Conservation (phyloP, 2,888 invertebrate species). For the Drosophila subsilvestris region DNA sequence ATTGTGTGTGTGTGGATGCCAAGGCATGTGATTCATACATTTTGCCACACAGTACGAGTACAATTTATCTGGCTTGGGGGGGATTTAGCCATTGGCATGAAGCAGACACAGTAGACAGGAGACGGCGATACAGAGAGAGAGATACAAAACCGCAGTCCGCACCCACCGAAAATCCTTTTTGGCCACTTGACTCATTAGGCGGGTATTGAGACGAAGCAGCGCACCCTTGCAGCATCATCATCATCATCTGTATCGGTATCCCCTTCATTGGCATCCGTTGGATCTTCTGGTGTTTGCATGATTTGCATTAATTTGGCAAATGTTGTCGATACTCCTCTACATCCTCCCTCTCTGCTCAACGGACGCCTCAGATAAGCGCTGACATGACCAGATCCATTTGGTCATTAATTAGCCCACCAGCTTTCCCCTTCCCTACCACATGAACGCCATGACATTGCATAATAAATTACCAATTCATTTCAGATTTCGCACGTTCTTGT, state of each 20-base stretch:
- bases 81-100: conserved; percentile 54
- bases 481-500: conserved; percentile 55
- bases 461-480: conserved; percentile 80
- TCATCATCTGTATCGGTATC: conserved; percentile 16
- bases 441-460: conserved; percentile 69
- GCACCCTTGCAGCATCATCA: conserved; percentile 29
- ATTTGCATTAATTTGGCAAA: conserved; percentile 80
- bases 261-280: conserved; percentile 34
- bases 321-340: conserved; percentile 64
- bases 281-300: conserved; percentile 72
- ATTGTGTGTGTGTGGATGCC: conserved; percentile 40
- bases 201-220: conserved; percentile 61
- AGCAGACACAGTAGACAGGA: conserved; percentile 36
- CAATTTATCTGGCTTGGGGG: conserved; percentile 75
- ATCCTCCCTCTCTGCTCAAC: background rate
- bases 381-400: conserved; percentile 68
- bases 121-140: conserved; percentile 38
- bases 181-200: conserved; percentile 81
- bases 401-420: conserved; percentile 77
- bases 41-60: conserved; percentile 51
- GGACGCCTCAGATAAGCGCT: conserved; percentile 71
- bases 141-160: conserved; percentile 37
- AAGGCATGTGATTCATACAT: conserved; percentile 71
- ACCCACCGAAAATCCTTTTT: conserved; percentile 61
- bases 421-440: conserved; percentile 23